Base-by-base conservation (phyloP, 2,888 invertebrate genomes). In the Scaptomyza flava region DNA sequence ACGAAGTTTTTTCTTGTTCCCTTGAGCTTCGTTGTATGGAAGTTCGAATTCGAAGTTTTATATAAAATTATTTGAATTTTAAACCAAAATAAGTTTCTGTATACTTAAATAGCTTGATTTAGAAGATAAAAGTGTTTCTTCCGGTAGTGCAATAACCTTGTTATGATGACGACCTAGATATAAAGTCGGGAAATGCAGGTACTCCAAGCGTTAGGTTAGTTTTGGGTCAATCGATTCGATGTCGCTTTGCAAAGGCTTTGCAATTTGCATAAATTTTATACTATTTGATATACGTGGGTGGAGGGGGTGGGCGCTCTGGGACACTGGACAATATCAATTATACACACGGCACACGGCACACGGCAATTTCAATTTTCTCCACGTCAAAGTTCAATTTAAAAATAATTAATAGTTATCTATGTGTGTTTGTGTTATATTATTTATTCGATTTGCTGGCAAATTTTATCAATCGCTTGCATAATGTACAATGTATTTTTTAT, bases 311-410 rank as follows among this genome's bases (percentile, higher is more conserved):
- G 1, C 1, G 23, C 23, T 23, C 23, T 23, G 23, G 23, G 4
- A 4, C 23, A 23, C 4, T 23, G 23, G 23, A 41, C 47, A 31
- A 42, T 59, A 67, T 52, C 72, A 62, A 74, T 76, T 74, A 56
- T 33, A 54, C 17, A 17, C 17, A 17, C 17, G 17, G 17, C 17
- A 17, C 17, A 23, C 23, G 17, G 17, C 38, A 52, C 75, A 75
- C 53, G 46, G 48, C 48, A 30, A 56, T 68, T 67, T 53, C 43
- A 67, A 76, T 67, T 71, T 62, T n/a, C 14, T 38, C 42, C 61
- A 64, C 71, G 77, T 80, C 81, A 81, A 86, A 81, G 81, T 81
- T 86, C 86, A 86, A 83, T 86, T 80, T 72, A 46, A 69, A 52
- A 69, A 69, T 72, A 82, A 82, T 81, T 82, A 80, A 85, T 85